Base-by-base conservation (phyloP, 2,888 invertebrate species). In the Icerya purchasi region DNA sequence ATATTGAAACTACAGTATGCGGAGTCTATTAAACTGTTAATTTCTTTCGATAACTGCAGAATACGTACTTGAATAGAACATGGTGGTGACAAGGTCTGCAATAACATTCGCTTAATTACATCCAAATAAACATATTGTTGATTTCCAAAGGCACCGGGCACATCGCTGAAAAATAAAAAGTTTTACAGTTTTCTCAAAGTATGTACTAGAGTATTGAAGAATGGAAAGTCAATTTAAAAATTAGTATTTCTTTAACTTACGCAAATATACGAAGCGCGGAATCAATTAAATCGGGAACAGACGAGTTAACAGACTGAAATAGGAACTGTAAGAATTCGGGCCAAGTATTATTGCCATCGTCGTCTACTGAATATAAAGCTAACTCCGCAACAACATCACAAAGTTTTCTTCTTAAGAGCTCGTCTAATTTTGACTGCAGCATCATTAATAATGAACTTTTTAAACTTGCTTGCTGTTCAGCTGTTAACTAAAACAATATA, bases 301-400 rank as follows among this genome's bases (percentile, higher is more conserved):
- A 79, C 52, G 90, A 84, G 71, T 82, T 86, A 56, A 92, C 92
- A 73, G 92, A 92, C 70, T 91, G 88, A 73, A 96, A 97, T 69
- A 98, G 78, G 71, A 94, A 96, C 56, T 67, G 66, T 64, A 98
- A 77, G 70, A 97, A 89, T 71, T 96, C 94, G 10, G 91, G 92
- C 97, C 96, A 97, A 66, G 84, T 84, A 74, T 93, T 94, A 70
- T 87, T 89, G 57, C 93, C 92, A 70, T 92, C 91, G 67, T 94
- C 94, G 69, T 94, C 94, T 65, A 96, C 83, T 64, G 91, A 78
- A 75, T 92, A 93, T 68, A 94, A 78, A 3, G 94, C 93, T 56
- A 94, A 79, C 75, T 98, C 97, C n/a, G 96, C 88, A 50, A 87
- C 86, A 58, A 93, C 86, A 72, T 98, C 97, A 72, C 93, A 93